Conservation (phyloP, 1,140 invertebrate species). For the Platorchestia sp. region DNA sequence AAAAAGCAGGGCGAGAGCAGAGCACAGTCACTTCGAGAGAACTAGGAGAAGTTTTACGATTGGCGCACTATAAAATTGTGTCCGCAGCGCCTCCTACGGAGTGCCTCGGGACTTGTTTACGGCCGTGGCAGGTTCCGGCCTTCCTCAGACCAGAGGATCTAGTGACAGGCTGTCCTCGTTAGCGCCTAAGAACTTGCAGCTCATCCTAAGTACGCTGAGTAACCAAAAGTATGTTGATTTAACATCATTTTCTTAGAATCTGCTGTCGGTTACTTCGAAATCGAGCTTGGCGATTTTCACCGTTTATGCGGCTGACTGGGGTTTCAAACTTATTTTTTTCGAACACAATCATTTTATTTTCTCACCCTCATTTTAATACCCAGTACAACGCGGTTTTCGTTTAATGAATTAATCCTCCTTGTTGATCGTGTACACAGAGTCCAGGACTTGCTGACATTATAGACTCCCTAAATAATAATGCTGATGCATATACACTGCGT, state of each 20-base stretch:
- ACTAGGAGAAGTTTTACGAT: not conserved
- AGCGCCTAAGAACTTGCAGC: not conserved
- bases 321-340: no score
- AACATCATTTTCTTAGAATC: not conserved
- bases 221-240: not conserved
- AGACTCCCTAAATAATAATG: no score
- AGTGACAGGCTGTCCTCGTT: not conserved
- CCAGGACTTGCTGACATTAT: no score
- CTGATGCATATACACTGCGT: no score
- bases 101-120: not conserved
- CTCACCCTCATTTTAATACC: no score
- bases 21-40: not conserved
- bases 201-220: not conserved
- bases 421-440: no score
- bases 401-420: no score
- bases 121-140: not conserved
- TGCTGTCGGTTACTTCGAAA: not conserved
- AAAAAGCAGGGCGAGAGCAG: not conserved
- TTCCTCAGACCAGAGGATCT: not conserved
- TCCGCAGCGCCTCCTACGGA: not conserved
- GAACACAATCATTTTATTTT: no score
- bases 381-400: no score
- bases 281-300: not conserved
- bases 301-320: not conserved
- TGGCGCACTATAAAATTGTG: not conserved